Percentiles rank a stretch among this genome's conserved stretches.
Evolutionary conservation across 2,113 vertebrate species (phyloP).

Genomic region (Puffinus mauretanicus): DNA sequence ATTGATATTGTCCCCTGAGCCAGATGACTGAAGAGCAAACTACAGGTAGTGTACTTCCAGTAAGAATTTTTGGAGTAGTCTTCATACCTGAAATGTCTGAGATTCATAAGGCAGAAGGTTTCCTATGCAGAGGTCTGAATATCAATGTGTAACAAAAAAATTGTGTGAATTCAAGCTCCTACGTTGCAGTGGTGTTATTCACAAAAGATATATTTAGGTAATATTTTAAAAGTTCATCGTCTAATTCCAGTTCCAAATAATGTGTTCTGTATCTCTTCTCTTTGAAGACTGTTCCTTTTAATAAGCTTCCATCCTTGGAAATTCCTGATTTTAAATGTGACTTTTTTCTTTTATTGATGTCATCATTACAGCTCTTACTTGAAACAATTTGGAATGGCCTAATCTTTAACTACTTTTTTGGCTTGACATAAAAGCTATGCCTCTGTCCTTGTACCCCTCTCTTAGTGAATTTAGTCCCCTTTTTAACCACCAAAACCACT

Average conservation of each 20-base stretch:
- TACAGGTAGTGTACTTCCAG: background rate
- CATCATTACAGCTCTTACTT: background rate
- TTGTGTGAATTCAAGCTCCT: background rate
- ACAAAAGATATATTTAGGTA: background rate
- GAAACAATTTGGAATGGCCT: background rate
- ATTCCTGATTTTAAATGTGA: background rate
- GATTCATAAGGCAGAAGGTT: background rate
- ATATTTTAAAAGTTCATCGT: background rate
- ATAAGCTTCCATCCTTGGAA: background rate
- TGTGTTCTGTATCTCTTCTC: background rate
- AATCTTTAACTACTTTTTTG: background rate
- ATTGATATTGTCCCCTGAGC: background rate
- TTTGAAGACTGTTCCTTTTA: background rate
- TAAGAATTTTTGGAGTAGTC: background rate
- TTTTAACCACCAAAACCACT: background rate
- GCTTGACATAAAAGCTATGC: background rate
- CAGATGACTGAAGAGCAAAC: background rate
- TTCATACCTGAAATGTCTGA: background rate
- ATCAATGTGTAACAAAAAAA: background rate
- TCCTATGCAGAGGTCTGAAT: background rate
- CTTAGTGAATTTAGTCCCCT: background rate
- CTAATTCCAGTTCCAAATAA: background rate
- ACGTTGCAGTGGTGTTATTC: background rate
- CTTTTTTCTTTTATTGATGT: background rate
- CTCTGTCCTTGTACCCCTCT: background rate